Evolutionary conservation across 2,113 vertebrate genomes (phyloP).

Genomic region (Coptodon bakossiorum): DNA sequence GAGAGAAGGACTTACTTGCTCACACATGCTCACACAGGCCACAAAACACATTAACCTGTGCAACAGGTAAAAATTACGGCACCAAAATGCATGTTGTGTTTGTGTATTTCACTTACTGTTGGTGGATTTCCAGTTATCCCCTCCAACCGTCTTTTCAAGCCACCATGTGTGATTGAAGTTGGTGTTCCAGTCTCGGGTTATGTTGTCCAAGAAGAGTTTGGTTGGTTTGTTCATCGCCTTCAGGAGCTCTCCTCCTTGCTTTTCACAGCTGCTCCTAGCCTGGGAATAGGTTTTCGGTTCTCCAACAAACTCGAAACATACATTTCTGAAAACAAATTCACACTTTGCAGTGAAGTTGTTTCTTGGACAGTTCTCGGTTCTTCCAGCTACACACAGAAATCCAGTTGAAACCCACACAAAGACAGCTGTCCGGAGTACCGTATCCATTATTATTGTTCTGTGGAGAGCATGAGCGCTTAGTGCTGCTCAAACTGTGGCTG

Average conservation of each 20-base stretch:
- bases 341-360: neutral
- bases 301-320: slow-evolving; percentile 55
- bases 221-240: neutral
- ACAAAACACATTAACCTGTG: neutral
- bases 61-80: neutral
- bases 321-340: slow-evolving; percentile 22
- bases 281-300: slow-evolving; percentile 42
- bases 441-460: slow-evolving; percentile 30
- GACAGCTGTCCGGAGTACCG: neutral
- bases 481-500: neutral
- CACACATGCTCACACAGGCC: neutral
- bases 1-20: neutral
- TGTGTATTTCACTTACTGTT: slow-evolving; percentile 43
- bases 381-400: neutral
- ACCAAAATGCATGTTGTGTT: neutral
- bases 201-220: slow-evolving; percentile 28
- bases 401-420: slow-evolving; percentile 52
- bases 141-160: slow-evolving; percentile 41
- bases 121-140: neutral
- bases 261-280: slow-evolving; percentile 52
- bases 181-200: neutral
- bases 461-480: neutral
- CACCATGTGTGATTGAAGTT: slow-evolving; percentile 56
- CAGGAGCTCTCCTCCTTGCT: slow-evolving; percentile 59
- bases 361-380: neutral